Conservation (phyloP, 2,797 vertebrate species). For the Coracias cyanogaster region DNA sequence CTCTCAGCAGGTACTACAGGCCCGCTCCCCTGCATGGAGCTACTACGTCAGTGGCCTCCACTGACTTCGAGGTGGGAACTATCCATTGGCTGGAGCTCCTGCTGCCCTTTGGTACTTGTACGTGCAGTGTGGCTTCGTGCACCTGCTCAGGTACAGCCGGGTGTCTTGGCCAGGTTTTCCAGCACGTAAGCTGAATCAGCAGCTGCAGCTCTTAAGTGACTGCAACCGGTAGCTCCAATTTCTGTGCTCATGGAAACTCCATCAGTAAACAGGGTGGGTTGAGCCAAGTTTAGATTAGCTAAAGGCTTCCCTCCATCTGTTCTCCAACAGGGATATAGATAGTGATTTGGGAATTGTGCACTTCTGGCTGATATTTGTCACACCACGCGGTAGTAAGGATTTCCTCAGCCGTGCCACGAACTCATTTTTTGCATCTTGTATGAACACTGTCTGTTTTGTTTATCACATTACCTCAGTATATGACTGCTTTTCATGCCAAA, state of each 20-base stretch:
- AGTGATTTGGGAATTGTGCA: slow-evolving; percentile 36
- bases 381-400: background rate
- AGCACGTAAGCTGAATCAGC: background rate
- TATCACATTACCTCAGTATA: background rate
- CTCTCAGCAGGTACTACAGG: background rate
- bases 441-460: background rate
- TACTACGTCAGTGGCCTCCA: background rate
- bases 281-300: slow-evolving; percentile 60
- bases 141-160: background rate
- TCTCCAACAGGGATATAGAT: slow-evolving; percentile 21
- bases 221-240: slow-evolving; percentile 11
- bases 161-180: background rate
- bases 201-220: background rate
- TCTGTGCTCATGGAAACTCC: background rate
- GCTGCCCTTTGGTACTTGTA: background rate
- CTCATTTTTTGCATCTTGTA: background rate
- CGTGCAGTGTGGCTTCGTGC: background rate
- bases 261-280: slow-evolving; percentile 46
- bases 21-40: background rate
- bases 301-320: slow-evolving; percentile 63
- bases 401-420: background rate
- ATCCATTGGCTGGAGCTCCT: background rate
- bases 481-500: background rate
- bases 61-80: background rate
- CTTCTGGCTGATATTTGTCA: slow-evolving; percentile 49